Evolutionary conservation across 1,140 invertebrate genomes (phyloP).

Genomic region (Lasaia peninsularis): DNA sequence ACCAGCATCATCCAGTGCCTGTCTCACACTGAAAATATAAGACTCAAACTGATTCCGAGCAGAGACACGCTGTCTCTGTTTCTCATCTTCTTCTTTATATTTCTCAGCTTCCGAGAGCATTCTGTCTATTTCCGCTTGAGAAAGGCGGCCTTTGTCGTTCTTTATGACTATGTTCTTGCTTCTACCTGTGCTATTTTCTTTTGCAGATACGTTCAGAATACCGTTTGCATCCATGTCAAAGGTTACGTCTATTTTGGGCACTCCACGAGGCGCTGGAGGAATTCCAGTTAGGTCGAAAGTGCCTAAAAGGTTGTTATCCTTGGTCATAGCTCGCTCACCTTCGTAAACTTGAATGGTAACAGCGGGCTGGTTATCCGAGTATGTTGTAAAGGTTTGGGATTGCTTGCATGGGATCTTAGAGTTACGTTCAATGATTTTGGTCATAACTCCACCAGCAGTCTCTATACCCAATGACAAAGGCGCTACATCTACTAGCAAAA

Average conservation of each 20-base stretch:
- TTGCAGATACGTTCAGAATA: constrained; percentile 83
- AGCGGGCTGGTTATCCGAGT: constrained; percentile 84
- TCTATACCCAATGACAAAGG: constrained; percentile 80
- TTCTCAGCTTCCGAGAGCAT: constrained; percentile 90
- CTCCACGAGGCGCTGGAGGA: constrained; percentile 88
- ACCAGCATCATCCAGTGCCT: constrained; percentile 73
- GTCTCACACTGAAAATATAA: constrained; percentile 89
- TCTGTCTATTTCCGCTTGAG: constrained; percentile 93
- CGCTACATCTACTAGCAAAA: constrained; percentile 77
- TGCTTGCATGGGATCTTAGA: constrained; percentile 81
- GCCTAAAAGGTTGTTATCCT: constrained; percentile 87
- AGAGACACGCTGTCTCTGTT: constrained; percentile 82
- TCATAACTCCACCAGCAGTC: constrained; percentile 80
- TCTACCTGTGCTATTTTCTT: constrained; percentile 82
- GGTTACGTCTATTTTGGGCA: constrained; percentile 86
- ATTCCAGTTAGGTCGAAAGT: constrained; percentile 89
- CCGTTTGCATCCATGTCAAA: constrained; percentile 85
- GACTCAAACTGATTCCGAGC: constrained; percentile 89
- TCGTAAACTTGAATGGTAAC: constrained; percentile 83
- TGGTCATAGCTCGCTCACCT: constrained; percentile 86
- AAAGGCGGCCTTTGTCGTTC: constrained; percentile 94
- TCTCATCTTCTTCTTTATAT: constrained; percentile 84
- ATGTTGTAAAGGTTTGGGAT: constrained; percentile 81
- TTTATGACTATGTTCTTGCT: constrained; percentile 91
- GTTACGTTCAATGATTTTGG: constrained; percentile 80